These are phyloP conservation scores for Papilio elwesi DNA, from an alignment of 2,888 invertebrate genomes.

Conservation along the genomic window DNA sequence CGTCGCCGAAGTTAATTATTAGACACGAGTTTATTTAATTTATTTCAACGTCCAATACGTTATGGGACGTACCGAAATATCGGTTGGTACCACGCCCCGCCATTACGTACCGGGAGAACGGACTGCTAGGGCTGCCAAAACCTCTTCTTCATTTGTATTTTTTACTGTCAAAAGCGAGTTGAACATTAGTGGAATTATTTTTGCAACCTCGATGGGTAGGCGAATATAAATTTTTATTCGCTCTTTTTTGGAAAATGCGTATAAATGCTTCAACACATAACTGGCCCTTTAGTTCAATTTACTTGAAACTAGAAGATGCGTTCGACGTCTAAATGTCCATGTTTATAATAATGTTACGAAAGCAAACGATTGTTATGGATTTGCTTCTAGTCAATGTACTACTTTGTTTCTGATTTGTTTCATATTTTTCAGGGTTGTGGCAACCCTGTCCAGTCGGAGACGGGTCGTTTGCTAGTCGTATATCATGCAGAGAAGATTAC, in stretches of 20 bases:
- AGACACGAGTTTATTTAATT: slow-evolving; percentile 67
- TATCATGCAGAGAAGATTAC: slow-evolving; percentile 59
- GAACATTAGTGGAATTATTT: no score
- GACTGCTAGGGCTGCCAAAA: slow-evolving; percentile 27
- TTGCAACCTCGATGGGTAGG: no score
- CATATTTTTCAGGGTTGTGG: slow-evolving; percentile 9
- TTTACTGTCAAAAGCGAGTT: no score
- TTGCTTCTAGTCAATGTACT: no score
- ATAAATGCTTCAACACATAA: no score
- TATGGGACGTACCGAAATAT: slow-evolving; percentile 62
- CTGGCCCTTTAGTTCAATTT: no score
- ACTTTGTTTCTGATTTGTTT: neutral
- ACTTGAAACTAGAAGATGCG: no score
- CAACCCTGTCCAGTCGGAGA: slow-evolving; percentile 45
- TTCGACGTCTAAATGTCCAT: no score
- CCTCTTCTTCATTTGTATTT: neutral
- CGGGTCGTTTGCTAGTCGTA: slow-evolving; percentile 52
- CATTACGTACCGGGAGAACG: slow-evolving; percentile 51
- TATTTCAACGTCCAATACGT: slow-evolving; percentile 60
- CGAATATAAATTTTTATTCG: no score
- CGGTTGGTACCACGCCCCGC: slow-evolving; percentile 60
- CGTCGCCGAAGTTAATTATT: slow-evolving; percentile 64
- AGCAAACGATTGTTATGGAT: no score
- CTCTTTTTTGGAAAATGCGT: no score
- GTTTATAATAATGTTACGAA: no score